Percentiles rank a stretch among this genome's conserved stretches.
Conservation (phyloP, 2,113 vertebrate genomes). For the Otus sunia region DNA sequence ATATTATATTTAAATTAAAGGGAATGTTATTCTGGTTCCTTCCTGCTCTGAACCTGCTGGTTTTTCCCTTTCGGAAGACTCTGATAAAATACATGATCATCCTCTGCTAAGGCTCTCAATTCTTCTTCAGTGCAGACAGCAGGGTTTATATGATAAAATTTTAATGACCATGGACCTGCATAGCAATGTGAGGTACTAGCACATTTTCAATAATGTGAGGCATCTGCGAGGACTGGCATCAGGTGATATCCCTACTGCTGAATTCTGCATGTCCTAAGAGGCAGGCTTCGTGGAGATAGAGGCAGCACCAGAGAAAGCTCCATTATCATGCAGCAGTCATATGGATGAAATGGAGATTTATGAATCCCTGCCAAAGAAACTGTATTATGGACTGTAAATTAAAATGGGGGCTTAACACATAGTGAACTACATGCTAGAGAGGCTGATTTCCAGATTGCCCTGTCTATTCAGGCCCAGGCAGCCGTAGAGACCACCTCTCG, state of each 20-base stretch:
- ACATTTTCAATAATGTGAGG: slow-evolving; percentile 65
- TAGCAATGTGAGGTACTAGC: slow-evolving; percentile 65
- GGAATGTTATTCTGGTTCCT: slow-evolving; percentile 46
- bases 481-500: neutral
- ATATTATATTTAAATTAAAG: slow-evolving; percentile 76
- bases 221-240: slow-evolving; percentile 47
- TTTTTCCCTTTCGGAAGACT: slow-evolving; percentile 67
- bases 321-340: slow-evolving; percentile 63
- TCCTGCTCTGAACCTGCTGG: neutral
- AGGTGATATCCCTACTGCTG: slow-evolving; percentile 44
- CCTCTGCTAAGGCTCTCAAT: slow-evolving; percentile 68
- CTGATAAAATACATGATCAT: slow-evolving; percentile 72
- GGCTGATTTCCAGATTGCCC: slow-evolving; percentile 60
- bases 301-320: slow-evolving; percentile 52
- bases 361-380: slow-evolving; percentile 72
- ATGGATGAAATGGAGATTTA: slow-evolving; percentile 70
- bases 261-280: slow-evolving; percentile 60
- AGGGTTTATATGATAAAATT: slow-evolving; percentile 75
- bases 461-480: slow-evolving; percentile 47
- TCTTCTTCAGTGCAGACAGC: slow-evolving; percentile 67
- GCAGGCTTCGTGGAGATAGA: slow-evolving; percentile 39
- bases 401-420: slow-evolving; percentile 66
- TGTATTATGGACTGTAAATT: slow-evolving; percentile 73
- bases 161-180: slow-evolving; percentile 74
- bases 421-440: slow-evolving; percentile 30